phyloP scores from a whole-genome alignment of 2,113 vertebrate species.

The Tenebrosternarchus preto region DNA sequence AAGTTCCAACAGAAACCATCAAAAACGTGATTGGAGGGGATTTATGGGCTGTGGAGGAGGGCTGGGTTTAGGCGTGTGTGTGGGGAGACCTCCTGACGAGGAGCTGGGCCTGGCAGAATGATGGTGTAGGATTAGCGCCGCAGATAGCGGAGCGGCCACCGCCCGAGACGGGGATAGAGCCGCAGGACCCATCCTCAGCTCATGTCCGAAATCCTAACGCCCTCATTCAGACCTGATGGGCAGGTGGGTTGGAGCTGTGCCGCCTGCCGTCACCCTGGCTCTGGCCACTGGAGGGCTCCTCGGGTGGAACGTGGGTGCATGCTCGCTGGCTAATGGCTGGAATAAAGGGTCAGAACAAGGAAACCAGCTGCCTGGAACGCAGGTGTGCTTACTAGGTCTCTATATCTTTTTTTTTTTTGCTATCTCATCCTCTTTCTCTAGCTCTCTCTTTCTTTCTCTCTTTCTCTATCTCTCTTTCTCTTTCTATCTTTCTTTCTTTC shows the following conservation, averaged over 20 bases:
- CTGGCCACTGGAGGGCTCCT: background rate
- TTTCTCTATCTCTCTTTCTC: constrained; percentile 28
- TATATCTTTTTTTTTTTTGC: constrained; percentile 49
- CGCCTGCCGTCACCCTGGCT: too few species aligned
- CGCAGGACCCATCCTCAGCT: background rate
- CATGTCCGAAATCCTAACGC: constrained; percentile 21
- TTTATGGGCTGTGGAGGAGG: too few species aligned
- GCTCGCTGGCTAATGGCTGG: background rate
- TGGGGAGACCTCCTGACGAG: background rate
- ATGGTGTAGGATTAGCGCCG: too few species aligned
- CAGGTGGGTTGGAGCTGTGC: too few species aligned
- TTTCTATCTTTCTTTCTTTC: constrained; percentile 23
- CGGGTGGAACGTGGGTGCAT: background rate
- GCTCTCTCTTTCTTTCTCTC: background rate
- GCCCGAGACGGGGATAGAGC: background rate
- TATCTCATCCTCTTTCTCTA: constrained; percentile 34
- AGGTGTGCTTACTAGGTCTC: background rate
- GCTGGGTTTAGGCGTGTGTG: background rate
- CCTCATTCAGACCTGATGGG: background rate
- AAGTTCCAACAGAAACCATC: too few species aligned
- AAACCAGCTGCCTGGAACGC: background rate
- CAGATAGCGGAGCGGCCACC: too few species aligned
- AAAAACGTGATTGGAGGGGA: too few species aligned
- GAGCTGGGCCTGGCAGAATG: background rate
- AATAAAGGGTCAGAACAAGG: constrained; percentile 12